Evolutionary conservation across 1,140 invertebrate species (phyloP).

Genomic region (Bombus ignitus): DNA sequence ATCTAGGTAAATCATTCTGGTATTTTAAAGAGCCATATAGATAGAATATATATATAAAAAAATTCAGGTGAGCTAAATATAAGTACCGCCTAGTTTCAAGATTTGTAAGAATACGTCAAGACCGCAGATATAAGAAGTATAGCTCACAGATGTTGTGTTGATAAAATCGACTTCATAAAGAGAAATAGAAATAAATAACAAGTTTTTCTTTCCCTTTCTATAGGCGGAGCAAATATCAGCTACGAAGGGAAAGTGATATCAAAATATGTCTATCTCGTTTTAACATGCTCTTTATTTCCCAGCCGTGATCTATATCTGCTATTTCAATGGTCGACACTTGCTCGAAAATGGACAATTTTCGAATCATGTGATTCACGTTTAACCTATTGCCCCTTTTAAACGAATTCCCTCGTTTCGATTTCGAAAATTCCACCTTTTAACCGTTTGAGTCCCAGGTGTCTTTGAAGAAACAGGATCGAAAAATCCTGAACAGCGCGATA

Average conservation of each 20-base stretch:
- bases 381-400: background rate
- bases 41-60: background rate
- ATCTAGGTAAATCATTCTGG: constrained; percentile 7
- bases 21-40: background rate
- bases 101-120: background rate
- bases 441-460: too few relatives aligned
- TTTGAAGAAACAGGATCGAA: too few relatives aligned
- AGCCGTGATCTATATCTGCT: too few relatives aligned
- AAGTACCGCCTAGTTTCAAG: background rate
- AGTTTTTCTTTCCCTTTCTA: too few relatives aligned
- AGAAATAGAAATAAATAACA: too few relatives aligned
- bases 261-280: too few relatives aligned
- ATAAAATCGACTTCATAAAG: too few relatives aligned
- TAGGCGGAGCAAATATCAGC: too few relatives aligned
- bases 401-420: background rate
- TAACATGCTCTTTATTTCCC: too few relatives aligned
- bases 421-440: background rate
- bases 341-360: background rate
- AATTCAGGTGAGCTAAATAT: background rate
- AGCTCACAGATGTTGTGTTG: too few relatives aligned
- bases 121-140: background rate
- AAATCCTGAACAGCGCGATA: too few relatives aligned
- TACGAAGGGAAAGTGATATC: too few relatives aligned
- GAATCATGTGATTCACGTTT: background rate
- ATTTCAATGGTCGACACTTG: background rate